Evolutionary conservation across 1,140 invertebrate species (phyloP), one percentile per base, ranked within the genome.

Genomic region (Tetragonula clypearis): DNA sequence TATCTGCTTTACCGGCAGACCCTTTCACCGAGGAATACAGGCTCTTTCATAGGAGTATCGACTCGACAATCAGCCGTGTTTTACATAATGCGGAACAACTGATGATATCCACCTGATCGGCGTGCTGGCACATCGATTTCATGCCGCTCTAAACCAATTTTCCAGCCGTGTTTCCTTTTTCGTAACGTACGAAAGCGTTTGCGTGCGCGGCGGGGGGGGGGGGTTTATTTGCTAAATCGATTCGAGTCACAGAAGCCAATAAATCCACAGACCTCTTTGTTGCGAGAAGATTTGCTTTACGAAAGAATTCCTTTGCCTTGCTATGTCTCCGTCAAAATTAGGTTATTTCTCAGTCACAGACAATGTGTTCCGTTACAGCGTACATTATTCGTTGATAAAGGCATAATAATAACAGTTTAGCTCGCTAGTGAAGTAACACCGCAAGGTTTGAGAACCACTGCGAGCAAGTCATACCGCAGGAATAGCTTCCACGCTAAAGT

Each of bases 401-500:
- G 15, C 11, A 11, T 21, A 49, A 30, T 30, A 30, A 69, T 19
- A 49, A 72, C 8, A 21, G 26, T 68, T 68, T 1, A 14, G 4
- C n/a, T 26, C 11, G 8, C 23, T 15, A 5, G 0, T 0, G 2
- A 23, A 6, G 4, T 17, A 30, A 35, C 49, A 77, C 1, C 30
- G 53, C 15, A 21, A 35, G 21, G 66, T 72, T 41, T 53, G 90
- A 91, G 90, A 91, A 85, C 86, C 90, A 19, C 90, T 91, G 90
- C 15, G 23, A 77, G 76, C 86, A 86, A 91, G 87, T 91, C 88
- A 84, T 86, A 85, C 82, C 77, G 86, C 88, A 83, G 87, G 84
- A 91, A 91, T 91, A 90, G 87, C 87, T 88, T 86, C 77, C 82
- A 82, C 87, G 79, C 76, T 89, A 84, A 91, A 91, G 90, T 90